Conservation (phyloP, 2,888 invertebrate species). For the Phragmatobia fuliginosa region DNA sequence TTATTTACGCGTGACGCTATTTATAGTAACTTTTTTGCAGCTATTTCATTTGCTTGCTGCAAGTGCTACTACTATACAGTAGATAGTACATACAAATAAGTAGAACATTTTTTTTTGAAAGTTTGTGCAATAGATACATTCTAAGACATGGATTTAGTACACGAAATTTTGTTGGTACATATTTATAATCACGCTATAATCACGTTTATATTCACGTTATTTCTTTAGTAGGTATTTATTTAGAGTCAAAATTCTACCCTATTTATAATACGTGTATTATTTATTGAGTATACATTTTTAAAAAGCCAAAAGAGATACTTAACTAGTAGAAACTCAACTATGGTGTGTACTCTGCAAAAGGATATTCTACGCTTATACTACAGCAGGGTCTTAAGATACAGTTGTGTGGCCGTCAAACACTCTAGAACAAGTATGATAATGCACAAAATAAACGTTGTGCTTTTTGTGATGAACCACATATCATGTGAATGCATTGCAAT, state of each 20-base stretch:
- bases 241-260: neutral
- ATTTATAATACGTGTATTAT: neutral
- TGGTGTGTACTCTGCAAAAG: neutral
- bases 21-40: neutral
- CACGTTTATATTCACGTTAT: no score
- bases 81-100: no score
- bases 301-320: neutral
- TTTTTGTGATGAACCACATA: slow-evolving; percentile 30
- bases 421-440: slow-evolving; percentile 52
- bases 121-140: neutral
- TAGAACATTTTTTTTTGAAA: neutral
- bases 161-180: neutral
- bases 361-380: slow-evolving; percentile 13
- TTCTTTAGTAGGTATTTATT: no score
- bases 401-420: slow-evolving; percentile 65
- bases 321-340: neutral
- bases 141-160: neutral
- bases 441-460: slow-evolving; percentile 43
- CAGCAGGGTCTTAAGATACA: slow-evolving; percentile 49
- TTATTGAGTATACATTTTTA: neutral
- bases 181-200: no score
- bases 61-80: no score
- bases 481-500: slow-evolving; percentile 29
- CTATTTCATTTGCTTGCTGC: neutral
- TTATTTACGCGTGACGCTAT: neutral